Base-by-base conservation (phyloP, 2,797 vertebrate genomes). In the Stomatorhinus walkeri region DNA sequence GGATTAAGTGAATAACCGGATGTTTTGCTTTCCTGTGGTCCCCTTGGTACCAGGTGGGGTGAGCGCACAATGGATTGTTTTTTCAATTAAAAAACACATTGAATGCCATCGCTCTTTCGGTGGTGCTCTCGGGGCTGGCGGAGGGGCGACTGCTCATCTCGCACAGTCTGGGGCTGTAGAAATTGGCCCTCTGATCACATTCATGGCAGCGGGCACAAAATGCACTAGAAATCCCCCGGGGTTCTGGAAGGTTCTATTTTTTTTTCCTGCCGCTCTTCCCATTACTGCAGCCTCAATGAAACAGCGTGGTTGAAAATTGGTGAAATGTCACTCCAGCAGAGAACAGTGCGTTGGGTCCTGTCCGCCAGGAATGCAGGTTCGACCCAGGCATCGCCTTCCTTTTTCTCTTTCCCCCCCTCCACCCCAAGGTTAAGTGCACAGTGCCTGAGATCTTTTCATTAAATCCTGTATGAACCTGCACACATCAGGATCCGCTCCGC, bases 251-350 rank as follows among this genome's bases (percentile, higher is more conserved):
- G 2, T 90, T 88, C 86, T 84, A 88, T 90, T 89, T 90, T 89
- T 32, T 40, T 79, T 9, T n/a, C 72, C 72, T 79, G 72, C 5
- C 36, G 68, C 56, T 43, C 8, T 32, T 36, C 87, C 88, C 49
- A 68, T 40, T 72, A 76, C 90, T 81, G 81, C 56, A 79, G 59
- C 10, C 88, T 88, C 79, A 90, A 83, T 89, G 88, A 90, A 90
- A 88, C 68, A 88, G 72, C 46, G 22, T 46, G 59, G 24, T 88
- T 88, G 79, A 76, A 83, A 85, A 90, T 52, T 48, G 49, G 19
- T 81, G 64, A 89, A 87, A 89, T 87, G 89, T 54, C 40, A 49
- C 48, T 16, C 43, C 22, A 76, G 59, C 76, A 36, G 81, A 85
- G 46, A n/a, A 40, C 36, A 24, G 48, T 32, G 49, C 28, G 24